A percentile compares a stretch with the other conserved stretches of the same genome.
Evolutionary conservation across 1,140 invertebrate genomes (phyloP).

Genomic region (Metopolophium dirhodum): DNA sequence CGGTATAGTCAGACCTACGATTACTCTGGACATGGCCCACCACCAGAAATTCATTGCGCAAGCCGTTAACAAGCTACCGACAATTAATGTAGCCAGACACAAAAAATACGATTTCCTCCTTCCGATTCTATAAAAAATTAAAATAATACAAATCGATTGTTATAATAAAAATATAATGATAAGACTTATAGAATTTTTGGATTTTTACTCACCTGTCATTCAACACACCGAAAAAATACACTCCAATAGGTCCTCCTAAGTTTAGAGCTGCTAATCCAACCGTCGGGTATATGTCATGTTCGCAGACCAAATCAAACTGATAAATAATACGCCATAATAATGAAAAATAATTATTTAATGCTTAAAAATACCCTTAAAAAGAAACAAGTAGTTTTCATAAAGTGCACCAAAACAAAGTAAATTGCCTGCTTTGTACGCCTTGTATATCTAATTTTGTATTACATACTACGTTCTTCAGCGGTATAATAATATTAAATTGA

Average conservation of each 20-base stretch:
- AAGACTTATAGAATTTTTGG: not conserved
- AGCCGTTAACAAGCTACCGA: slow-evolving; percentile 79
- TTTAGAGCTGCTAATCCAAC: slow-evolving; percentile 82
- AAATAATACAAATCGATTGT: not conserved
- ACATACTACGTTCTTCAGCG: not conserved
- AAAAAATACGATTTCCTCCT: slow-evolving; percentile 81
- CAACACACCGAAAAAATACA: slow-evolving; percentile 82
- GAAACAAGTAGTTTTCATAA: not conserved
- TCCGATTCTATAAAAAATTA: slow-evolving; percentile 69
- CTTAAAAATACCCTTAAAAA: not conserved
- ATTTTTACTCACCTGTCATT: slow-evolving; percentile 74
- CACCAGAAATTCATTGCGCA: slow-evolving; percentile 78
- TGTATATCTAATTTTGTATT: not conserved
- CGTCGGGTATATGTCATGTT: slow-evolving; percentile 82
- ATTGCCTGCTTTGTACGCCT: not conserved
- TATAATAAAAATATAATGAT: not conserved
- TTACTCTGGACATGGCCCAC: slow-evolving; percentile 78
- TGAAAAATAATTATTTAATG: not conserved
- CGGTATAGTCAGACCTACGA: slow-evolving; percentile 87
- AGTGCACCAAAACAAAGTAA: not conserved
- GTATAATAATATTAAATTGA: no score
- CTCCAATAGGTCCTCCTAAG: slow-evolving; percentile 82
- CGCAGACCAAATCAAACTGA: slow-evolving; percentile 86
- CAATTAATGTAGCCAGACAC: slow-evolving; percentile 77
- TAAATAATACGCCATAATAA: slow-evolving; percentile 60